Evolutionary conservation across 2,113 vertebrate species (phyloP).

Genomic region (Eurypyga helias): DNA sequence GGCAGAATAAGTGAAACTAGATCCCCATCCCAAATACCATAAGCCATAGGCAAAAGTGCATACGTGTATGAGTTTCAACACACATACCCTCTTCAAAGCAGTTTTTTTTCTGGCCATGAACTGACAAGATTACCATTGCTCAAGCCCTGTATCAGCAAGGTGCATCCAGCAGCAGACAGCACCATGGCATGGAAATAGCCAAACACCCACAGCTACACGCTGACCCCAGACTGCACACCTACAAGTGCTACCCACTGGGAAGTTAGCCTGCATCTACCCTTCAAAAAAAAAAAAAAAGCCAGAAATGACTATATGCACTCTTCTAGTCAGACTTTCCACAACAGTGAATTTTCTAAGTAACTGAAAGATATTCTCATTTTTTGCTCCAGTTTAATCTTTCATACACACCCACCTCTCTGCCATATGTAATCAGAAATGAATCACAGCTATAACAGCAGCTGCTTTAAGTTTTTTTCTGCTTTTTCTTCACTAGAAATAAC

Average conservation of each 20-base stretch:
- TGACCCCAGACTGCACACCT: neutral
- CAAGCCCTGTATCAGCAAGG: neutral
- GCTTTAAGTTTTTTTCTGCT: neutral
- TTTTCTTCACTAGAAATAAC: slow-evolving; percentile 14
- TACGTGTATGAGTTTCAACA: neutral
- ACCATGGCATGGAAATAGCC: neutral
- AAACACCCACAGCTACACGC: fast-evolving
- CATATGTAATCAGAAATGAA: slow-evolving; percentile 53
- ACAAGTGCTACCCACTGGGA: neutral
- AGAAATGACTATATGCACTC: neutral
- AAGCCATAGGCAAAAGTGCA: neutral
- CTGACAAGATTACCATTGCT: neutral
- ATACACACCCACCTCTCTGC: slow-evolving; percentile 46
- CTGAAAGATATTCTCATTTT: neutral
- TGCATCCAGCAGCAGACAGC: neutral
- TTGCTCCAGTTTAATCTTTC: slow-evolving; percentile 21
- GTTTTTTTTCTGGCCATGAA: neutral
- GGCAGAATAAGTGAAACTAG: neutral
- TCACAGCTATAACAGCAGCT: slow-evolving; percentile 25
- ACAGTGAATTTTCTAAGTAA: neutral
- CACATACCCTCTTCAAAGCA: neutral
- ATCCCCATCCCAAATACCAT: neutral
- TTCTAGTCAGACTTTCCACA: neutral
- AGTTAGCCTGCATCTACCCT: neutral
- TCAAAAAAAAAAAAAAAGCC: neutral